Evolutionary conservation across 2,797 vertebrate species (phyloP).

Genomic region (Smutsia gigantea): DNA sequence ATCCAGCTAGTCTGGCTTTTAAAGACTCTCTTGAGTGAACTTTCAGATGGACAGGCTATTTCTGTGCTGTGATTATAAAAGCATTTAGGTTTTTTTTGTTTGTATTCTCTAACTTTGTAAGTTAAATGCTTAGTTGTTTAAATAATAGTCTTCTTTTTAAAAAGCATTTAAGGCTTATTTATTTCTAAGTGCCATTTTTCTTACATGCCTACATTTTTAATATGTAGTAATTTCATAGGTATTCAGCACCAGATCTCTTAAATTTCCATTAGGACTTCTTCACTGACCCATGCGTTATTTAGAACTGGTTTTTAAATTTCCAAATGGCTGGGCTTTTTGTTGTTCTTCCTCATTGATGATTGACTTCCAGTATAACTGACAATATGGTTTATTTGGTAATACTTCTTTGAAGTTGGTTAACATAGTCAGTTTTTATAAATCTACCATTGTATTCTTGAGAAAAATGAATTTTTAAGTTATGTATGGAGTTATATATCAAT

Average conservation of each 20-base stretch:
- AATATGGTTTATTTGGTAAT: not conserved
- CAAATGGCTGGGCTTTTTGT: not conserved
- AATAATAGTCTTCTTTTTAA: not conserved
- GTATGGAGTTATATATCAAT: not conserved
- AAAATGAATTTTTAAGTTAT: not conserved
- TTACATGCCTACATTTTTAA: not conserved
- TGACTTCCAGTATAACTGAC: not conserved
- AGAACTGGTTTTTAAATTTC: not conserved
- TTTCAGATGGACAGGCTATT: slow-evolving; percentile 40
- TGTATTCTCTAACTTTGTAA: not conserved
- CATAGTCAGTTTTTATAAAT: not conserved
- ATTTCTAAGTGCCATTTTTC: not conserved
- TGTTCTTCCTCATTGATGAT: not conserved
- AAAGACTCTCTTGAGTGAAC: not conserved
- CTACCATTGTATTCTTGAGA: not conserved
- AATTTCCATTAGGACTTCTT: not conserved
- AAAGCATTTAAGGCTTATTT: not conserved
- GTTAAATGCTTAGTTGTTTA: not conserved
- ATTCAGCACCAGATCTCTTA: not conserved
- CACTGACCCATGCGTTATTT: not conserved
- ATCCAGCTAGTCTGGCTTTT: slow-evolving; percentile 10
- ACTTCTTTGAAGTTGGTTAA: not conserved
- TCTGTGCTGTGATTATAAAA: not conserved
- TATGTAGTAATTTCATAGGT: not conserved
- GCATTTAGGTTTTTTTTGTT: not conserved